These are phyloP conservation scores for Podarcis muralis DNA, from an alignment of 2,113 vertebrate genomes.

Conservation along the genomic window DNA sequence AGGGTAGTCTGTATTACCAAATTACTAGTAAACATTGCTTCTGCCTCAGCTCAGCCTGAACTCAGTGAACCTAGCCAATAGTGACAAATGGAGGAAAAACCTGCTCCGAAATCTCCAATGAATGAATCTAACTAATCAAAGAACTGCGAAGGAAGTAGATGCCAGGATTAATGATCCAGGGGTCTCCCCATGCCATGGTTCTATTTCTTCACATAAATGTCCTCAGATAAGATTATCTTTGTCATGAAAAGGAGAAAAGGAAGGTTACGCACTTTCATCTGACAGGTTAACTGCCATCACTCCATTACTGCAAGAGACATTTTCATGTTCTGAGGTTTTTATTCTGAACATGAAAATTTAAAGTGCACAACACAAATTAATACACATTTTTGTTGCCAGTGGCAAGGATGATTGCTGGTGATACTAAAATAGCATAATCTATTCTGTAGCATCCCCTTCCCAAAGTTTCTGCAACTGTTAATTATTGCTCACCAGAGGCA, in stretches of 20 bases:
- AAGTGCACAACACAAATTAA: conserved; percentile 72
- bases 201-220: conserved; percentile 82
- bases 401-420: conserved; percentile 48
- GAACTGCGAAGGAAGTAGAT: conserved; percentile 79
- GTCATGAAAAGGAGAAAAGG: conserved; percentile 80
- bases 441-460: conserved; percentile 43
- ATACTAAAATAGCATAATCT: conserved; percentile 56
- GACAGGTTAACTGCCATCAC: conserved; percentile 76
- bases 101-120: conserved; percentile 72
- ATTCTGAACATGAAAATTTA: conserved; percentile 74
- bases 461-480: conserved; percentile 56
- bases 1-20: conserved; percentile 78
- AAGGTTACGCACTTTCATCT: conserved; percentile 79
- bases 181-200: conserved; percentile 78
- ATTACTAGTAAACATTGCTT: conserved; percentile 84
- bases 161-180: conserved; percentile 83
- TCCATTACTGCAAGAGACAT: conserved; percentile 72
- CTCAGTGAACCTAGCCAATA: conserved; percentile 78
- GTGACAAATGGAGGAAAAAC: conserved; percentile 77
- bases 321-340: conserved; percentile 69
- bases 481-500: conserved; percentile 55
- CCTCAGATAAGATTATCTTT: conserved; percentile 81
- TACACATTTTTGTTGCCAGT: conserved; percentile 69
- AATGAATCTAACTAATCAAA: conserved; percentile 83
- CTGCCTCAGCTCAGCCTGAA: conserved; percentile 82